Evolutionary conservation across 2,797 vertebrate genomes (phyloP), one percentile per base, ranked within the genome.

Genomic region (Spinus pinus): DNA sequence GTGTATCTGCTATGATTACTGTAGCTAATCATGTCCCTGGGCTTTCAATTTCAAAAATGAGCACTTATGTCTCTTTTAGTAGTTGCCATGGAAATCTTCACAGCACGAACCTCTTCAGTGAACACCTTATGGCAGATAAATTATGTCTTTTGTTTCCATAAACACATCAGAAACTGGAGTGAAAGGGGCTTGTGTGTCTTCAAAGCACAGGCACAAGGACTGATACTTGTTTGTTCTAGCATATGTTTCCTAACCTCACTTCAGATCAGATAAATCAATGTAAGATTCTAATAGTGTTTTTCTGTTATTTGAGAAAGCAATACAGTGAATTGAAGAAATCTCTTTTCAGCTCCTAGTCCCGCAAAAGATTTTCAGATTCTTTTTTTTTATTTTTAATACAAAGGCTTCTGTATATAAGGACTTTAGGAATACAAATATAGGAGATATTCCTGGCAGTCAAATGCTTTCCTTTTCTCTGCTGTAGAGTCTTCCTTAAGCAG

Each of bases 31-130:
- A 10, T 23, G 44, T 94, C 77, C 35, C 66, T 90, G 77, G 69
- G 66, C 58, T 90, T 56, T 81, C 28, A 54, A 49, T 93, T 95
- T 96, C 16, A 91, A 73, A 94, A 91, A 66, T 30, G 75, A 91
- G 54, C 14, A 24, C 62, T 93, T 92, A 46, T 46, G 51, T 77
- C 60, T 58, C 60, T 95, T 86, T 62, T 69, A 95, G 75, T 74
- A 90, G 95, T 96, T 96, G 77, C 94, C 22, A 97, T 97, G 90
- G 96, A 93, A 94, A 97, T 96, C 20, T 16, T 95, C 57, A 57
- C 71, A 95, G 86, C 56, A 71, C 60, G 81, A 93, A 60, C 14
- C 30, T 88, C 51, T 47, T 87, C 78, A 84, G 41, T 64, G 78
- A 93, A 77, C 74, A 86, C 88, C 56, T 95, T 90, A 88, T 64